phyloP scores from a whole-genome alignment of 2,888 invertebrate genomes.

The Melanchra persicariae region DNA sequence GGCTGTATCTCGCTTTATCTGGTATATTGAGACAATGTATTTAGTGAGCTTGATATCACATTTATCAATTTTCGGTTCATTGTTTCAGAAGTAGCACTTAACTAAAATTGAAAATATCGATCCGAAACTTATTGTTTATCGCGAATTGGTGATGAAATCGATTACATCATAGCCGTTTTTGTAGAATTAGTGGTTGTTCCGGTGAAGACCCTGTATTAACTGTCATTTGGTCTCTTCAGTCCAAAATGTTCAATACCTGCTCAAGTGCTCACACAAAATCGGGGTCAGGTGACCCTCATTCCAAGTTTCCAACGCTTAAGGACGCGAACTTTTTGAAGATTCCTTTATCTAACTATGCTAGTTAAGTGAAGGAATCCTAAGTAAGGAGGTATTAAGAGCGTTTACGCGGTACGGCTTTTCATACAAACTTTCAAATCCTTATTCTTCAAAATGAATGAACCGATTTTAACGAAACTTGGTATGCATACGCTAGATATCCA shows the following conservation, averaged over 20 bases:
- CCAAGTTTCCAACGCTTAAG: not conserved
- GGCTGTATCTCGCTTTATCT: conserved; percentile 8
- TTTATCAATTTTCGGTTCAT: conserved; percentile 27
- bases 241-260: not conserved
- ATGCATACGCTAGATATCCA: too few species aligned
- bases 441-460: too few species aligned
- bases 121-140: conserved; percentile 32
- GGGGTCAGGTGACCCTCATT: not conserved
- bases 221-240: not conserved
- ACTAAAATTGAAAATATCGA: conserved; percentile 56
- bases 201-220: not conserved
- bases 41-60: conserved; percentile 25
- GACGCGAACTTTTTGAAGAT: not conserved
- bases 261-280: too few species aligned
- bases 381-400: not conserved
- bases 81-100: conserved; percentile 44
- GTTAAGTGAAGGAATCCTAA: not conserved
- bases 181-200: not conserved
- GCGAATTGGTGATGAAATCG: conserved; percentile 27
- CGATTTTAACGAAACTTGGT: too few species aligned
- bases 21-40: conserved; percentile 14
- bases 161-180: conserved; percentile 16
- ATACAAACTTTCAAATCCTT: too few species aligned
- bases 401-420: too few species aligned
- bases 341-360: not conserved